phyloP scores from a whole-genome alignment of 2,888 invertebrate genomes.

The Trichogramma evanescens region DNA sequence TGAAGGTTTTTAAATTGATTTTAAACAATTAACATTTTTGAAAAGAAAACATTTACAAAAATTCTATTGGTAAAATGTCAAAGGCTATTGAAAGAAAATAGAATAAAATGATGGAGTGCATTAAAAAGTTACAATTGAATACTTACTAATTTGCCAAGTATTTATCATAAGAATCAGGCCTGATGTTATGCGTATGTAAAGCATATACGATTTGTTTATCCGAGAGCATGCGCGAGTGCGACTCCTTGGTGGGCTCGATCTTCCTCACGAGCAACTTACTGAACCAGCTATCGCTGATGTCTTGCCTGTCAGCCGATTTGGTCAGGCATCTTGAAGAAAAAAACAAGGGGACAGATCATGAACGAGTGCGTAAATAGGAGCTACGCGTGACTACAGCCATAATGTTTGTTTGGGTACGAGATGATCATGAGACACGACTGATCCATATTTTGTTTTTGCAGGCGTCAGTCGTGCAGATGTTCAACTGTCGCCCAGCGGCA shows the following conservation, averaged over 20 bases:
- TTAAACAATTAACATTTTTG: too few species aligned
- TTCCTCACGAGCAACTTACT: conserved; percentile 82
- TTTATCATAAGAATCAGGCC: conserved; percentile 78
- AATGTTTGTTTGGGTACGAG: too few species aligned
- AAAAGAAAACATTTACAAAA: too few species aligned
- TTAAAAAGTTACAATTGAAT: conserved; percentile 3
- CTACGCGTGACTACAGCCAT: too few species aligned
- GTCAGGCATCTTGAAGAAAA: conserved; percentile 31
- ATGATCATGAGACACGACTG: too few species aligned
- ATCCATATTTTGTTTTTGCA: too few species aligned
- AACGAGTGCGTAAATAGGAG: not conserved
- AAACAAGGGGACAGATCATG: conserved; percentile 13
- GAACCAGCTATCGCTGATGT: conserved; percentile 69
- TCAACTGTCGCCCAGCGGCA: too few species aligned
- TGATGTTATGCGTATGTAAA: conserved; percentile 89
- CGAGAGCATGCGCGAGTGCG: conserved; percentile 93
- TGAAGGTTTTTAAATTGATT: too few species aligned
- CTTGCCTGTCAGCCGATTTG: conserved; percentile 39
- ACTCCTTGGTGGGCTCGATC: conserved; percentile 90
- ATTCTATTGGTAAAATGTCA: too few species aligned
- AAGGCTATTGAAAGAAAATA: not conserved
- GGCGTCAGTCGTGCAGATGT: too few species aligned
- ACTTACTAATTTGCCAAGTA: conserved; percentile 90
- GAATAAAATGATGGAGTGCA: not conserved
- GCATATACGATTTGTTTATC: conserved; percentile 95